Base-by-base conservation (phyloP, 1,140 invertebrate species). In the Drosophila triauraria region DNA sequence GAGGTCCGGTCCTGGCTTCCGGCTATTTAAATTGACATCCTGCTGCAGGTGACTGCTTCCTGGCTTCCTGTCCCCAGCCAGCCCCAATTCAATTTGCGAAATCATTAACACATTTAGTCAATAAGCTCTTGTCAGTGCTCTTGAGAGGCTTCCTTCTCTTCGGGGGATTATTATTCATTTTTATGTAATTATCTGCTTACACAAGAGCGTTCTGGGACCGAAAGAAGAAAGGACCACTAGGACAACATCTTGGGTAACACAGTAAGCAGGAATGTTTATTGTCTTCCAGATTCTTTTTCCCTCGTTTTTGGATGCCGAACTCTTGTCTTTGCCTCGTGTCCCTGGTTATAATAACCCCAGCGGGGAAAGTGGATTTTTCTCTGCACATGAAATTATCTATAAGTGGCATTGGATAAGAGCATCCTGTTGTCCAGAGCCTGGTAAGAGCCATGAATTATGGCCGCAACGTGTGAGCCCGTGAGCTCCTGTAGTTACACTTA, bases 81-180 rank as follows among this genome's bases (percentile, higher is more conserved):
- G 38, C 25, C 25, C 30, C 40, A 81, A 90, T 88, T 88, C 84
- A 88, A 88, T 88, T 87, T 90, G 69, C 74, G 64, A 72, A 80
- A 84, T 88, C 85, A 90, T 88, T 88, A 88, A 90, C 84, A 88
- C 84, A 88, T 84, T 88, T 84, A 84, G 63, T 71, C 85, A 90
- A 84, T 88, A 88, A 90, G 80, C 84, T 84, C 64, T 78, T 88
- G 77, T 68, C 84, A 71, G 78, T 80, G 64, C 77, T 71, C 83
- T 67, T 62, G 69, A 90, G 84, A 88, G 68, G 47, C 10, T 23
- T 50, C 23, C 32, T 10, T 59, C 64, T 78, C 83, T 74, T 80
- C 20, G 63, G 69, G 63, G 74, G 80, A 88, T 84, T 88, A 90
- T 90, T 84, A 88, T 84, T 90, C 80, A 81, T 84, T 88, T 88